A percentile compares a stretch with the other conserved stretches of the same genome.
Conservation (phyloP, 1,140 invertebrate species). For the Scaptodrosophila lebanonensis region DNA sequence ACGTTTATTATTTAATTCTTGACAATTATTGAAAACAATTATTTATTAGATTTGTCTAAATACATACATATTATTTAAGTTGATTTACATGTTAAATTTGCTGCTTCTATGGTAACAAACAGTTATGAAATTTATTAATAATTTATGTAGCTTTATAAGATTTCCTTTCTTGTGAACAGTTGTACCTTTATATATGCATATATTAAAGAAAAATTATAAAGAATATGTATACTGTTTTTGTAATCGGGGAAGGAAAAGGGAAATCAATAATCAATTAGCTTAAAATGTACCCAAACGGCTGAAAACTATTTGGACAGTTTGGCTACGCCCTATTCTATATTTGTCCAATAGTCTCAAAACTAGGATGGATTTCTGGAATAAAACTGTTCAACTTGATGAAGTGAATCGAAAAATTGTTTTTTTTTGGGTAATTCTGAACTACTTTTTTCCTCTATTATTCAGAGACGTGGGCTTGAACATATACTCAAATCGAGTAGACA, state of each 20-base stretch:
- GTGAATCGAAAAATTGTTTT: too few species aligned
- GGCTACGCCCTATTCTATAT: too few species aligned
- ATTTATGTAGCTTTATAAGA: constrained; percentile 63
- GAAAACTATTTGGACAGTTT: too few species aligned
- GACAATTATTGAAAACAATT: constrained; percentile 61
- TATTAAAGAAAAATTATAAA: constrained; percentile 58
- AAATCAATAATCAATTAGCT: too few species aligned
- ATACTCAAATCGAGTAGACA: too few species aligned
- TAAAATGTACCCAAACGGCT: too few species aligned
- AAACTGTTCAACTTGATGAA: too few species aligned
- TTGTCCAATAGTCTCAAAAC: too few species aligned
- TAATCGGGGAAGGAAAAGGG: not conserved
- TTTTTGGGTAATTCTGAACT: too few species aligned
- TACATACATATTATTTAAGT: constrained; percentile 65
- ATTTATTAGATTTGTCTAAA: constrained; percentile 67
- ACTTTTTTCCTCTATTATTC: too few species aligned
- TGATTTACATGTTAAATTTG: constrained; percentile 69
- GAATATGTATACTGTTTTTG: constrained; percentile 3
- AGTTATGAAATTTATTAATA: constrained; percentile 51
- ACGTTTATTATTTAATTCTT: constrained; percentile 57
- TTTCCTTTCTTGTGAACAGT: constrained; percentile 75
- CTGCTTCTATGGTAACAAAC: constrained; percentile 56
- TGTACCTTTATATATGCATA: constrained; percentile 69
- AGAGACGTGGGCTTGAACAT: too few species aligned
- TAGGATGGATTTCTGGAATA: too few species aligned